Percentiles rank a stretch among this genome's conserved stretches.
phyloP scores from a whole-genome alignment of 2,113 vertebrate species.

The Pterocles gutturalis region DNA sequence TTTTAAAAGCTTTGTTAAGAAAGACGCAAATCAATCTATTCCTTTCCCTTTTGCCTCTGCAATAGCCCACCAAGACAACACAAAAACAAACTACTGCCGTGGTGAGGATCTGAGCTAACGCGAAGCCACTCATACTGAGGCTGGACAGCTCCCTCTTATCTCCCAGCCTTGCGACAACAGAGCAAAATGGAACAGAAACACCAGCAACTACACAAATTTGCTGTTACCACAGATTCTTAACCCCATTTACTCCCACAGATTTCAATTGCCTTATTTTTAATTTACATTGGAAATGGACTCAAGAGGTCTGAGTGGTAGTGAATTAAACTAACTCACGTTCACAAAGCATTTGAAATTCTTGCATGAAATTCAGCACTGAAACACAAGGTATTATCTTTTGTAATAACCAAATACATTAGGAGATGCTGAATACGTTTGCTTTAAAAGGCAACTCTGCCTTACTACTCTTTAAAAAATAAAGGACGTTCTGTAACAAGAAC shows the following conservation, averaged over 20 bases:
- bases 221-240: neutral
- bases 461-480: neutral
- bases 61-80: neutral
- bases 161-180: neutral
- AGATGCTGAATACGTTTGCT: neutral
- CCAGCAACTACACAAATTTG: neutral
- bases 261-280: neutral
- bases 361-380: neutral
- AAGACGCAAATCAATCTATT: neutral
- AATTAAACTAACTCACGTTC: neutral
- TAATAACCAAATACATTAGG: neutral
- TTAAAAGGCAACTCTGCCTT: neutral
- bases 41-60: neutral
- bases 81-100: neutral
- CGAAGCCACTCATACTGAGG: neutral
- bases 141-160: constrained; percentile 2
- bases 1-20: constrained; percentile 68
- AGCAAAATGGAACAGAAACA: neutral
- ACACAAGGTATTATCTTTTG: neutral
- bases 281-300: neutral
- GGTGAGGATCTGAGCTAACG: neutral
- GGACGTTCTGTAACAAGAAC: neutral
- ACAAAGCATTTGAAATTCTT: neutral
- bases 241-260: neutral
- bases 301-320: neutral